Evolutionary conservation across 1,140 invertebrate species (phyloP).

Genomic region (Lepidurus couesii): DNA sequence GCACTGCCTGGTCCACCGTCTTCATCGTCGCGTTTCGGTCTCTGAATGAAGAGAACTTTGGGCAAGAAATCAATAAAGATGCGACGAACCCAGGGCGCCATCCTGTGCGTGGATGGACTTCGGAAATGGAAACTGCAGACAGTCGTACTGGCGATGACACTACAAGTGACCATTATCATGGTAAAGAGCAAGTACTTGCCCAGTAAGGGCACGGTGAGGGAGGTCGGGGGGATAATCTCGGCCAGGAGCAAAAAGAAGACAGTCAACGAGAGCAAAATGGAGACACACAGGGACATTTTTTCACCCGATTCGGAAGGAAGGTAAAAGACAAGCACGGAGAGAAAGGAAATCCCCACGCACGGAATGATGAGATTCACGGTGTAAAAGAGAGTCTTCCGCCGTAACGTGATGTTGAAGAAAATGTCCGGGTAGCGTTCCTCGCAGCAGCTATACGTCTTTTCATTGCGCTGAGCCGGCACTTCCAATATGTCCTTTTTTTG

Average conservation of each 20-base stretch:
- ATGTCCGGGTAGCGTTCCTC: conserved; percentile 87
- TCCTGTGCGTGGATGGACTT: conserved; percentile 90
- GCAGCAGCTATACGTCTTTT: conserved; percentile 85
- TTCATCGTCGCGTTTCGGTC: conserved; percentile 51
- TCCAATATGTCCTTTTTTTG: conserved; percentile 55
- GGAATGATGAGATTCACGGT: conserved; percentile 95
- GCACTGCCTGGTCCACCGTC: conserved; percentile 32
- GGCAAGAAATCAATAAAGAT: conserved; percentile 86
- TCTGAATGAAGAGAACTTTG: conserved; percentile 73
- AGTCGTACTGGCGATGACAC: conserved; percentile 95
- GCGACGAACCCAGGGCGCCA: conserved; percentile 81
- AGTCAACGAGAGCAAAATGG: conserved; percentile 94
- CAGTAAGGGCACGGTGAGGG: conserved; percentile 90
- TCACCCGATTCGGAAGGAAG: conserved; percentile 90
- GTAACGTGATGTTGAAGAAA: conserved; percentile 93
- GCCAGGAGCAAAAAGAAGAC: conserved; percentile 97
- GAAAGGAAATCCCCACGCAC: conserved; percentile 92
- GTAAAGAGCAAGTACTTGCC: conserved; percentile 99
- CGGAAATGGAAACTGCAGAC: conserved; percentile 98
- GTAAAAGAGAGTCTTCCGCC: conserved; percentile 95
- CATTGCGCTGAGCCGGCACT: conserved; percentile 76
- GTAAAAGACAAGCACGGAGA: conserved; percentile 97
- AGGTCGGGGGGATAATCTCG: conserved; percentile 99
- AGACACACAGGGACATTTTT: conserved; percentile 86
- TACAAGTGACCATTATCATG: conserved; percentile 97